Percentiles rank a stretch among this genome's conserved stretches.
Evolutionary conservation across 2,113 vertebrate species (phyloP).

Genomic region (Telmatochromis sp.): DNA sequence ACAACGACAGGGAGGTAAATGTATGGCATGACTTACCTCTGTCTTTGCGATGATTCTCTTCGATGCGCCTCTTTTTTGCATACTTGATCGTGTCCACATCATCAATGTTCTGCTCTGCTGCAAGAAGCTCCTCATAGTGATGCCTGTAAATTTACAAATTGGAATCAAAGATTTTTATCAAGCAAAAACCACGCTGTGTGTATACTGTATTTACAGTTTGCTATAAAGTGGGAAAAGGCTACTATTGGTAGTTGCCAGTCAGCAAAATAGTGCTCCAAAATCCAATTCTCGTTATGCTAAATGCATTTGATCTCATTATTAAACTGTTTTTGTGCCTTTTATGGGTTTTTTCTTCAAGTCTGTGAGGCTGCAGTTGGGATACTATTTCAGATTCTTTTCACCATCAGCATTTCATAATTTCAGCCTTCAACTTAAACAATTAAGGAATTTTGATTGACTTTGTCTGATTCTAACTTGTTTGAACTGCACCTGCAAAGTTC

Average conservation of each 20-base stretch:
- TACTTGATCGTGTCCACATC: slow-evolving; percentile 62
- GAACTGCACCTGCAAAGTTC: neutral
- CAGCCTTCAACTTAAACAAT: neutral
- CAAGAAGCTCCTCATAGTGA: slow-evolving; percentile 41
- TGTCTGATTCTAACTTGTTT: neutral
- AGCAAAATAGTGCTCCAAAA: neutral
- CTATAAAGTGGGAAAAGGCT: neutral
- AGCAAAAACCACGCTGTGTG: accelerated
- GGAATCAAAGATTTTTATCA: neutral
- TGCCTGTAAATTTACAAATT: slow-evolving; percentile 43
- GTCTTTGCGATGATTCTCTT: slow-evolving; percentile 10
- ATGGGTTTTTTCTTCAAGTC: neutral
- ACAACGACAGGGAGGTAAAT: neutral
- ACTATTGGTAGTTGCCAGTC: neutral
- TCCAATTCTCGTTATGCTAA: neutral
- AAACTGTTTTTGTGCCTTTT: neutral
- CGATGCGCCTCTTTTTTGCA: slow-evolving; percentile 60
- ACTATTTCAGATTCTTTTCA: neutral
- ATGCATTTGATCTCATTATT: neutral
- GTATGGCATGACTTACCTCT: slow-evolving; percentile 31
- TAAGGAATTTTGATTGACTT: neutral
- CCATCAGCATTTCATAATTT: neutral
- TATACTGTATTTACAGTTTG: neutral
- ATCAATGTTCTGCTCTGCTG: slow-evolving; percentile 27
- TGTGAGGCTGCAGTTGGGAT: accelerated